phyloP scores from a whole-genome alignment of 2,797 vertebrate species.

The Sebastes jordani region DNA sequence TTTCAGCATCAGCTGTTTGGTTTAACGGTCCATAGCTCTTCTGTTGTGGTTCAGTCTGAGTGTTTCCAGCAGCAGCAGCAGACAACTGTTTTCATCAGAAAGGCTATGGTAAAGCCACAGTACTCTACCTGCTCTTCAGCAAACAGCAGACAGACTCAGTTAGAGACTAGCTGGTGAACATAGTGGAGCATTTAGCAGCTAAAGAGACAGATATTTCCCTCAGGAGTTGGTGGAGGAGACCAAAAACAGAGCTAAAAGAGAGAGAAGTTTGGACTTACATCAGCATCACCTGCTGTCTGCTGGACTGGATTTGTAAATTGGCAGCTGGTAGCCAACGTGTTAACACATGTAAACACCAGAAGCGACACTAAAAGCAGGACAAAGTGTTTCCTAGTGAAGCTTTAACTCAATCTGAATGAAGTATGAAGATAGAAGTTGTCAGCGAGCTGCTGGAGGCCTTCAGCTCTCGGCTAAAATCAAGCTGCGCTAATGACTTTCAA shows the following conservation, averaged over 20 bases:
- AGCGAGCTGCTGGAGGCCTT: slow-evolving; percentile 25
- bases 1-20: neutral
- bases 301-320: neutral
- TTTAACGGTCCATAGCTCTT: neutral
- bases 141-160: neutral
- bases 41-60: neutral
- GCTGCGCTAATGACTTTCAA: slow-evolving; percentile 46
- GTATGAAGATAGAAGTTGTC: slow-evolving; percentile 15
- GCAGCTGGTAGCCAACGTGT: neutral
- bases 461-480: slow-evolving; percentile 19
- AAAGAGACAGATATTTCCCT: neutral
- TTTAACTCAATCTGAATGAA: neutral
- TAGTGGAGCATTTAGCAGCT: neutral
- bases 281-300: neutral
- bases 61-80: neutral
- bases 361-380: neutral
- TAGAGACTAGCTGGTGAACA: neutral
- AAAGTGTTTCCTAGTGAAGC: neutral
- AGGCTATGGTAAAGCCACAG: neutral
- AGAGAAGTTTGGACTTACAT: neutral
- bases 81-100: neutral
- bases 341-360: neutral
- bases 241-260: neutral
- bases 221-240: neutral
- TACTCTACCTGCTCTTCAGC: neutral